Base-by-base conservation (phyloP, 2,888 invertebrate genomes). In the Halictus ligatus region DNA sequence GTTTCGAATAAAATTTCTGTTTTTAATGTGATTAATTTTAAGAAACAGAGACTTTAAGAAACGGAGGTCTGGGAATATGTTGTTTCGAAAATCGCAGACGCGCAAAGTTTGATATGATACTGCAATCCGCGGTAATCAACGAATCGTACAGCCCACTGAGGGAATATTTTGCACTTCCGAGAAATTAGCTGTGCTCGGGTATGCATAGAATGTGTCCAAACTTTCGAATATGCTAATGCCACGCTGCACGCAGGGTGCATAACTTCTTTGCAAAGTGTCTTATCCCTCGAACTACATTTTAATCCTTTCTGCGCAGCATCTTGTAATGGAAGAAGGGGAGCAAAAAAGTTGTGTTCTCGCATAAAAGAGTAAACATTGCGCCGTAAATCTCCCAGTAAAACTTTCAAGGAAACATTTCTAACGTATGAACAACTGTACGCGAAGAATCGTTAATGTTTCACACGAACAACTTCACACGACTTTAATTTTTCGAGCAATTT, bases 221-320 rank as follows among this genome's bases (percentile, higher is more conserved):
- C 35, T 67, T 67, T 29, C 21, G 10, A 67, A 67, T 67, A 67
- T 67, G 67, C 21, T 67, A 67, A 67, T 67, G 35, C 29, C 21
- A 40, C 3, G 67, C 8, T 18, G 15, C 29, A 29, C 35, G 21
- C 21, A 18, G 67, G 67, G 3, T 40, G 67, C 35, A 67, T 67
- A 21, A 67, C 29, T 64, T 64, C 29, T 64, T 64, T 64, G 29
- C 29, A 64, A 64, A 64, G 29, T 64, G 64, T 64, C 64, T 64
- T 18, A 29, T 67, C 67, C 35, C 35, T 40, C 1, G 21, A 40
- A 35, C 18, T 18, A 67, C 29, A 67, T 67, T 64, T 40, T 40
- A 67, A 64, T 64, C 64, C 15, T 7, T 7, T 64, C 64, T 1
- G 15, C 0, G 64, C 15, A 64, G 29, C 12, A 64, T 64, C 29